Evolutionary conservation across 2,797 vertebrate genomes (phyloP).

Genomic region (Miichthys miiuy): DNA sequence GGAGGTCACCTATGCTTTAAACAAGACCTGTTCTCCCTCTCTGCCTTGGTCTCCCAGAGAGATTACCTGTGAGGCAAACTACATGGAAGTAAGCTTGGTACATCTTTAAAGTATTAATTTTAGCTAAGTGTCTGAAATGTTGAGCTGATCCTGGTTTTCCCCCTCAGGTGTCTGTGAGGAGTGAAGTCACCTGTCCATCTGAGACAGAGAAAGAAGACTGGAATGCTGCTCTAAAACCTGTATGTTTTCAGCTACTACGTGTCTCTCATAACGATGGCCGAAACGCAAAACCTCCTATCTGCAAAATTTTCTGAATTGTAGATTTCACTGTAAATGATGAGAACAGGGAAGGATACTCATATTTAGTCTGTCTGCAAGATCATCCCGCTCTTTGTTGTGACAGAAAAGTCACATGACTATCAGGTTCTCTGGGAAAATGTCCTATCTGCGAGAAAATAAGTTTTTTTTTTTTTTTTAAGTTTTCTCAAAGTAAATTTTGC

Average conservation of each 20-base stretch:
- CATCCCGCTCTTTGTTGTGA: no score
- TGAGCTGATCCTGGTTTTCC: not conserved
- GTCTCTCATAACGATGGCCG: no score
- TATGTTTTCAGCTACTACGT: conserved; percentile 10
- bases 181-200: conserved; percentile 50
- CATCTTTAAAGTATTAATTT: rapidly evolving
- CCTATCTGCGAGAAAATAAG: no score
- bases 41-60: conserved; percentile 81
- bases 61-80: conserved; percentile 85
- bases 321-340: no score
- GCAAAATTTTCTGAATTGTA: no score
- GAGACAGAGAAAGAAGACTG: conserved; percentile 13
- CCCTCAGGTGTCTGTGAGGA: conserved; percentile 71
- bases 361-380: no score
- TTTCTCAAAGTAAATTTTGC: no score
- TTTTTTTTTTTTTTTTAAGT: no score
- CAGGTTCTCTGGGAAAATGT: no score
- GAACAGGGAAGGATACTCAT: no score
- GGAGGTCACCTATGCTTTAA: conserved; percentile 64
- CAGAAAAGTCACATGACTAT: no score
- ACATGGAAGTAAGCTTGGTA: conserved; percentile 83
- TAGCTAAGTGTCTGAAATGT: rapidly evolving
- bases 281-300: no score
- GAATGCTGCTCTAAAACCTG: conserved; percentile 18
- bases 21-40: conserved; percentile 76